Base-by-base conservation (phyloP, 2,888 invertebrate species). In the Notodonta dromedarius region DNA sequence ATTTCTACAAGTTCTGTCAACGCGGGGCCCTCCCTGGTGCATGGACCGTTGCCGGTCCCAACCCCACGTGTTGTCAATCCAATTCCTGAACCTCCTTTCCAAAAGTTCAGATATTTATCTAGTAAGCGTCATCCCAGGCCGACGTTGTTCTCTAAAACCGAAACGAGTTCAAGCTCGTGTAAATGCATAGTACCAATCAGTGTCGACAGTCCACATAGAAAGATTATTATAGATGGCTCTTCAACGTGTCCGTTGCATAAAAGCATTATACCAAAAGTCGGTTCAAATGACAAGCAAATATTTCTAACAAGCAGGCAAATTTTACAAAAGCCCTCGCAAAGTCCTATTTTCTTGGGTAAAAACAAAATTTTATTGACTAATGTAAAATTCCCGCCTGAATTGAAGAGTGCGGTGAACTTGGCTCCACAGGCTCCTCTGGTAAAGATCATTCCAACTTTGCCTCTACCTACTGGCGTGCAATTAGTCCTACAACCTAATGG, bases 301-400 rank as follows among this genome's bases (percentile, higher is more conserved):
- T 74, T 74, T 61, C 57, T 84, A 52, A 83, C 74, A 58, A 77
- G 75, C 51, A 74, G 76, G 67, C 63, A 77, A 56, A 61, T 78
- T 59, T 58, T 73, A 14, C 65, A 69, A 52, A 61, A 71, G 52
- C 62, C 70, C 4, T 39, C 71, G 5, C 65, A 76, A 35, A 77
- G 66, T 66, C 88, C 87, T 7, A 83, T 90, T 79, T 85, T 66
- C 69, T 76, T 92, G 14, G 92, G 90, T 1, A 80, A 83, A 61
- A 86, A 89, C 72, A 87, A 88, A 83, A 87, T 92, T 67, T 78
- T 92, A 60, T 66, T 92, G n/a, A 90, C 88, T n/a, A 84, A 86
- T 40, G 69, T 80, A 13, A 81, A 79, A 62, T 73, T 82, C 71
- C 79, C 80, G 2, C 60, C 32, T 12, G 65, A 64, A 58, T 63